Evolutionary conservation across 2,797 vertebrate species (phyloP), one percentile per base, ranked within the genome.

Genomic region (Poliocrania exsul): DNA sequence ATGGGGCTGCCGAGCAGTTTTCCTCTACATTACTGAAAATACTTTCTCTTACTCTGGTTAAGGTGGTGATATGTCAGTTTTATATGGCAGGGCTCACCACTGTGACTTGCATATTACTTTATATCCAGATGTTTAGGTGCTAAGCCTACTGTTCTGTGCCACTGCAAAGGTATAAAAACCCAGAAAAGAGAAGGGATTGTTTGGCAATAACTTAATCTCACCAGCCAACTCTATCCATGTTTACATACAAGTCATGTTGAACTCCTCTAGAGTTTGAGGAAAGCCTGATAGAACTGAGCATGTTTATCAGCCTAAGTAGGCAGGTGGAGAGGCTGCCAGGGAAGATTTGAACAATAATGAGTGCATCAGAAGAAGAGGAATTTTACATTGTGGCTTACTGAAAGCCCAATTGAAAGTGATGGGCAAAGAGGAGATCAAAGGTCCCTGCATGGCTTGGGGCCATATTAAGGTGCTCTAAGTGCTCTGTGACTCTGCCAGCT

Each of bases 121-220:
- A 50, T 46, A 64, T 57, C 87, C 94, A 96, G 90, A 87, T 83
- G 81, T 86, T 91, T 69, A 81, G 61, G 44, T 85, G 58, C 69
- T 91, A 62, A 86, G 38, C 61, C 61, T 83, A 72, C 81, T 81
- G 72, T 81, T 95, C 79, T 56, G 69, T 69, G 65, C 61, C 57
- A 49, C 44, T 81, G 78, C 65, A 61, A 58, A 78, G 57, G 58
- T 69, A 37, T 89, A 77, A 90, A 92, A 83, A 42, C 4, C 25
- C 24, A 51, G 49, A 21, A 73, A 85, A 73, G 53, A 71, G 64
- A 81, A 86, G 21, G 66, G 66, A 60, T 88, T 60, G 37, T 33
- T 61, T 72, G 47, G 75, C 86, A 93, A n/a, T 46, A 78, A 65
- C 33, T 71, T 71, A 28, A 78, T 49, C 33, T 92, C 35, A 61